Percentiles rank a stretch among this genome's conserved stretches.
These are phyloP conservation scores for Mycalesis mineus DNA, from an alignment of 2,888 invertebrate species.

Conservation along the genomic window DNA sequence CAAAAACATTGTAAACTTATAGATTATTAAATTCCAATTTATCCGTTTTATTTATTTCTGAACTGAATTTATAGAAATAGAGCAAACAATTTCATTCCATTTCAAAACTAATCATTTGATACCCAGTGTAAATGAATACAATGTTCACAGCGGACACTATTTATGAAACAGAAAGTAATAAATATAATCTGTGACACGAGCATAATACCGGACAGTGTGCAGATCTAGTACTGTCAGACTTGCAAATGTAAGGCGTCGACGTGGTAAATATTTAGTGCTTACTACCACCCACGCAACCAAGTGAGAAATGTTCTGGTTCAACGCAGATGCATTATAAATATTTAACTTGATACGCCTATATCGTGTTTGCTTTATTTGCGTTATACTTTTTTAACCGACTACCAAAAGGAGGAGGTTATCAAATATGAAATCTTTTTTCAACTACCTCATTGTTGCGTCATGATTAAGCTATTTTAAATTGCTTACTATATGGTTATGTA, in stretches of 20 bases:
- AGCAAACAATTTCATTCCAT: too few species aligned
- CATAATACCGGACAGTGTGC: constrained; percentile 6
- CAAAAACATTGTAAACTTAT: too few species aligned
- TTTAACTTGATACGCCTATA: constrained; percentile 6
- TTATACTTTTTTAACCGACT: too few species aligned
- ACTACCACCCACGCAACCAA: constrained; percentile 18
- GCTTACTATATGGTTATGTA: too few species aligned
- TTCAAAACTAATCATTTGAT: neutral
- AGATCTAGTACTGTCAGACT: constrained; percentile 18
- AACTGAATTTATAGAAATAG: neutral
- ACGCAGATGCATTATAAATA: constrained; percentile 6
- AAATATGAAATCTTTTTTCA: too few species aligned
- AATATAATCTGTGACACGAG: constrained; percentile 7
- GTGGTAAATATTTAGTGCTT: constrained; percentile 15
- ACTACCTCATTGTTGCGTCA: too few species aligned
- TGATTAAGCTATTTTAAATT: too few species aligned
- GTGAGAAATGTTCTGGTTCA: constrained; percentile 13
- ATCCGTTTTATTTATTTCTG: too few species aligned
- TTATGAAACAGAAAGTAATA: constrained; percentile 11
- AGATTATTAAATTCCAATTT: too few species aligned
- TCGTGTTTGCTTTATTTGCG: neutral
- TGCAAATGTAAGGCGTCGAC: constrained; percentile 18
- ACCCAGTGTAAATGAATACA: neutral
- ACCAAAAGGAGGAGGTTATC: too few species aligned
- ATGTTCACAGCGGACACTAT: neutral